phyloP scores from a whole-genome alignment of 1,140 invertebrate species.

The Cheumatopsyche charites region DNA sequence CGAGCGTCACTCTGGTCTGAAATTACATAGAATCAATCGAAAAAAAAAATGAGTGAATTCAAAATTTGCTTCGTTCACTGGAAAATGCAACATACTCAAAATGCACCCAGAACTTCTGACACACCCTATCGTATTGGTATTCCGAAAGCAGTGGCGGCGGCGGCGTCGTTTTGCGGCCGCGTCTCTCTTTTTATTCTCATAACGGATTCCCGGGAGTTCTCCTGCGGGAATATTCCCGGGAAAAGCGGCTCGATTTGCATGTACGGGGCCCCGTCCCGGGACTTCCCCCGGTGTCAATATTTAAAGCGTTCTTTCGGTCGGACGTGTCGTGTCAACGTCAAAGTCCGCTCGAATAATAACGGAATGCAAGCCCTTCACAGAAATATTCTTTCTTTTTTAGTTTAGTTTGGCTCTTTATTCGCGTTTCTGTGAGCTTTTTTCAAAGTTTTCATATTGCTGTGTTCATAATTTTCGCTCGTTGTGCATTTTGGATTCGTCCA shows the following conservation, averaged over 20 bases:
- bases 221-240: slow-evolving; percentile 23
- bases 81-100: too few relatives aligned
- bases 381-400: too few relatives aligned
- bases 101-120: too few relatives aligned
- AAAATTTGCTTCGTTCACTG: too few relatives aligned
- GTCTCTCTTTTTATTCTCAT: slow-evolving; percentile 21
- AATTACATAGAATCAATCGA: too few relatives aligned
- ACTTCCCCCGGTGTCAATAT: slow-evolving; percentile 46
- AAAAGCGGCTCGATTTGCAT: slow-evolving; percentile 10
- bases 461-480: too few relatives aligned
- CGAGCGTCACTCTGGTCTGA: too few relatives aligned
- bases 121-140: slow-evolving; percentile 17
- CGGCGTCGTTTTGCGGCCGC: slow-evolving; percentile 22
- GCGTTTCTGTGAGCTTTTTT: too few relatives aligned
- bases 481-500: too few relatives aligned
- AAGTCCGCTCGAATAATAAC: slow-evolving; percentile 43
- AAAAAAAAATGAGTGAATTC: too few relatives aligned
- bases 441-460: too few relatives aligned
- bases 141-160: slow-evolving; percentile 18
- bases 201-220: slow-evolving; percentile 20
- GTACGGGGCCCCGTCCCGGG: not conserved
- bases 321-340: slow-evolving; percentile 49
- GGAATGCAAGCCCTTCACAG: slow-evolving; percentile 34
- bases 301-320: slow-evolving; percentile 48
- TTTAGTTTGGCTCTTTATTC: too few relatives aligned